Evolutionary conservation across 1,140 invertebrate species (phyloP), one percentile per base, ranked within the genome.

Genomic region (Yoshiicerus persimilis): DNA sequence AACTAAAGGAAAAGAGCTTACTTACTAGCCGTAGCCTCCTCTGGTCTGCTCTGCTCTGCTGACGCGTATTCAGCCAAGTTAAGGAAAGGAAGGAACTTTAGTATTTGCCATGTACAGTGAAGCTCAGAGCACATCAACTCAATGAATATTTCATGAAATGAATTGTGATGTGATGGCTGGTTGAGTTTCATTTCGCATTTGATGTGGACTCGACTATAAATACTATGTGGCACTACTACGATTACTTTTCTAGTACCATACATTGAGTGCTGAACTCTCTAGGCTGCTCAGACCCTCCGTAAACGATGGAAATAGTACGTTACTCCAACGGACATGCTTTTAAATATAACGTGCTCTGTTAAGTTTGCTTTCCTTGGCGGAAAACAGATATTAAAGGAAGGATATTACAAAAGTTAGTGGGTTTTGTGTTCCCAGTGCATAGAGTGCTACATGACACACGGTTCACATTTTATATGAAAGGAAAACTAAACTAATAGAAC

Each of bases 141-240:
- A 56, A 88, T 88, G 88, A 88, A 88, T 88, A 88, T 88, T 88
- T 88, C 88, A 88, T 88, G 85, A 86, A 88, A 64, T 75, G 56
- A 77, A 84, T 80, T 80, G 75, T 80, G 75, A 86, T 70, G 32
- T 88, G 80, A 86, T 66, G 85, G 85, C 47, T 86, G 85, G 62
- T 86, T 86, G 85, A 62, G 56, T 86, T 86, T 64, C 85, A 80
- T 80, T 80, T 80, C 75, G 75, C 32, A 34, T 80, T 80, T 80
- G 75, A 80, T 80, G 75, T 80, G 75, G 75, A 80, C 75, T 80
- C 75, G 30, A 80, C 75, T 80, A 80, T 80, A 80, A 80, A 80
- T 80, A 80, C 75, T 80, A 80, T 80, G 75, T 80, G 75, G 75
- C 30, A 32, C 75, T 36, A 80, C 32, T n/a, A 20, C 75, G 13